A percentile compares a stretch with the other conserved stretches of the same genome.
Conservation (phyloP, 2,888 invertebrate genomes). For the Apocheima hispidaria region DNA sequence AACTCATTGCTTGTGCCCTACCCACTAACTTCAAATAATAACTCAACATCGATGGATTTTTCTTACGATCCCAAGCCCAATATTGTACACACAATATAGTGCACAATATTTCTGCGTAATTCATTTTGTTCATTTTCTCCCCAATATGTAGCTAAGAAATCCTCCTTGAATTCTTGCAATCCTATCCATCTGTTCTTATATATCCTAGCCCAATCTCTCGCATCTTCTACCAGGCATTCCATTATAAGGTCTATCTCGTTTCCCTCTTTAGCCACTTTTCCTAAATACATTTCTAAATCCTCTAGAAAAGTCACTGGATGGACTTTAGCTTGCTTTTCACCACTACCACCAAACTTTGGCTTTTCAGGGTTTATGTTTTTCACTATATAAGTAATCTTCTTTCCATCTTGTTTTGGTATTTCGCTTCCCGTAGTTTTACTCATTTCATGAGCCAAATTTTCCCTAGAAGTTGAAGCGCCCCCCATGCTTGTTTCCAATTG, state of each 20-base stretch:
- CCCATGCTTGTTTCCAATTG: too few species aligned
- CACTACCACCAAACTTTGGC: background rate
- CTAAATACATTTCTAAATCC: background rate
- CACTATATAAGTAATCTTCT: background rate
- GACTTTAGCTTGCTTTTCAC: background rate
- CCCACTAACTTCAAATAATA: background rate
- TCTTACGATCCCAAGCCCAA: too few species aligned
- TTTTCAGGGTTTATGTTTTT: background rate
- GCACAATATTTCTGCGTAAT: background rate
- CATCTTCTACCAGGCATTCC: slow-evolving; percentile 1
- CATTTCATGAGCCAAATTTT: too few species aligned
- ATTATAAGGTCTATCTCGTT: background rate
- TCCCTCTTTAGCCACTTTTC: background rate
- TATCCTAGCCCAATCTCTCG: slow-evolving; percentile 6
- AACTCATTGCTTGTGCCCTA: background rate
- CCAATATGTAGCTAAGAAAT: slow-evolving; percentile 2
- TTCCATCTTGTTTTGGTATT: background rate
- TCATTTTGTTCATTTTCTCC: slow-evolving; percentile 3
- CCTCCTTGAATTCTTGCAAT: background rate
- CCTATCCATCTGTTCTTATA: background rate
- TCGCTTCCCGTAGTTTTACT: too few species aligned
- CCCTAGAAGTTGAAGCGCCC: too few species aligned
- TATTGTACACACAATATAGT: too few species aligned
- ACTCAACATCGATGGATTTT: background rate
- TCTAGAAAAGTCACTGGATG: background rate